Evolutionary conservation across 2,888 invertebrate genomes (phyloP).

Genomic region (Acanthopleura granulata): DNA sequence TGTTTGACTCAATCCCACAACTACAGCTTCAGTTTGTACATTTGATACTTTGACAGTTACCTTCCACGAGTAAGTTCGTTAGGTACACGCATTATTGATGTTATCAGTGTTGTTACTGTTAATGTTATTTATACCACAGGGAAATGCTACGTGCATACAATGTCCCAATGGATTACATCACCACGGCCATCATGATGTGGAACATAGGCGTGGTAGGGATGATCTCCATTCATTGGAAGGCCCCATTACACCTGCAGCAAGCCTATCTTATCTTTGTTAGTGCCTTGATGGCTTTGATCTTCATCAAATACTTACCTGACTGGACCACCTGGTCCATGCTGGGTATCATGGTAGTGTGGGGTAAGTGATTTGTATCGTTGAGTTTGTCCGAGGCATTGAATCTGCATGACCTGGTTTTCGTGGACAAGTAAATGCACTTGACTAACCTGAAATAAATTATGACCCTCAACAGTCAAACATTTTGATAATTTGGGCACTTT

Average conservation of each 20-base stretch:
- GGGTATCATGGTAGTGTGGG: constrained; percentile 98
- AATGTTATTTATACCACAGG: constrained; percentile 70
- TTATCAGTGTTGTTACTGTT: too few species aligned
- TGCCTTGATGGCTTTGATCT: constrained; percentile 97
- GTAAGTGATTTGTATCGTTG: constrained; percentile 71
- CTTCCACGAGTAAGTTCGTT: too few species aligned
- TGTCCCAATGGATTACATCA: constrained; percentile 95
- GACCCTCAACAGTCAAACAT: too few species aligned
- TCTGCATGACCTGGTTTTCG: too few species aligned
- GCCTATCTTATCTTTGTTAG: constrained; percentile 97
- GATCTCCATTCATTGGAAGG: constrained; percentile 99
- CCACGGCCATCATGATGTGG: constrained; percentile 90
- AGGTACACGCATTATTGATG: too few species aligned
- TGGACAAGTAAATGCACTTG: too few species aligned
- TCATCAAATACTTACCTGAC: constrained; percentile 98
- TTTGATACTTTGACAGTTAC: too few species aligned
- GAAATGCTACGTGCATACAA: constrained; percentile 94
- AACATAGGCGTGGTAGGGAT: constrained; percentile 95
- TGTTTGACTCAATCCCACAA: too few species aligned
- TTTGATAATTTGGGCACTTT: too few species aligned
- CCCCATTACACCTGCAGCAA: constrained; percentile 89
- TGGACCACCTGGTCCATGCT: constrained; percentile 99
- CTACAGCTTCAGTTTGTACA: too few species aligned
- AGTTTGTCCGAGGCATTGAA: too few species aligned
- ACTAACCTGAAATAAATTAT: too few species aligned